Evolutionary conservation across 2,888 invertebrate species (phyloP), one percentile per base, ranked within the genome.

Genomic region (Notodromas monacha): DNA sequence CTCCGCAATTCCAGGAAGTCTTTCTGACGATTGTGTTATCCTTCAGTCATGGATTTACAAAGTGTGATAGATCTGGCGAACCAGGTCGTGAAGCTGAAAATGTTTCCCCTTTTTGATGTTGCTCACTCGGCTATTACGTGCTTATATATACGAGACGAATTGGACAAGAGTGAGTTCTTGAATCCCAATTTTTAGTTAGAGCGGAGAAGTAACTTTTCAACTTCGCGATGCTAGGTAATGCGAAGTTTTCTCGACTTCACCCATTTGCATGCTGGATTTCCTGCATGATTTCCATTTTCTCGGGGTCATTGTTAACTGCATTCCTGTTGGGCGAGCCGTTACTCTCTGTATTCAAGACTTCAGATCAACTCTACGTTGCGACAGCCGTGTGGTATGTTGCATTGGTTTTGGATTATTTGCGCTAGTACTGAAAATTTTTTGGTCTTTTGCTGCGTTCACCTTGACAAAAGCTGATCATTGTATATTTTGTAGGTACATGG

Each of bases 101-200:
- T 96, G 89, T 96, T 73, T 50, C 96, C 96, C 32, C 92, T 86
- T 58, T 99, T 99, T 55, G 92, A 96, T 52, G 69, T 89, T 44
- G 89, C 89, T 41, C 86, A 96, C 56, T 79, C 77, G 52, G 62
- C 79, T 43, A 57, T 89, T 41, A 81, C 81, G 57, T 81, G 86
- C 46, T 58, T 89, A 43, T 72, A 76, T 43, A 84, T 89, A 39
- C 62, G 84, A 45, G 89, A 92, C 52, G 89, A 92, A 58, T 61
- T 84, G 46, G 77, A 77, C 43, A 57, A 67, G 49, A 79, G 79
- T 72, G 56, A 61, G 63, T n/a, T n/a, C n/a, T n/a, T n/a, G n/a
- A n/a, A n/a, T n/a, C n/a, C n/a, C n/a, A n/a, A n/a, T n/a, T n/a
- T n/a, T n/a, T n/a, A n/a, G n/a, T n/a, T n/a, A n/a, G n/a, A n/a